Percentiles rank a stretch among this genome's conserved stretches.
Conservation (phyloP, 2,797 vertebrate species). For the Alcedo quadribrachys region DNA sequence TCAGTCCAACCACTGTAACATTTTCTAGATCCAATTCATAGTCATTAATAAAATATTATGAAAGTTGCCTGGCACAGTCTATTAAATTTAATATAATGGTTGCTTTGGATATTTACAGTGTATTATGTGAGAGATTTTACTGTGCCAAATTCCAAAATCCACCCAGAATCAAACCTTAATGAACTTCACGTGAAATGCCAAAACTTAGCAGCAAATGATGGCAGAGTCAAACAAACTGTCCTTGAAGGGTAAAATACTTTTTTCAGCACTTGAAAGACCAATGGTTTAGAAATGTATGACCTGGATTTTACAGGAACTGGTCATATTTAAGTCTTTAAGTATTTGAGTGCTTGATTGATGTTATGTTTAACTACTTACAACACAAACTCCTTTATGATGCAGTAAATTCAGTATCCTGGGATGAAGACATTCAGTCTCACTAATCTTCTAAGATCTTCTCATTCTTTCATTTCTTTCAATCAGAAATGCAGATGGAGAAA, state of each 20-base stretch:
- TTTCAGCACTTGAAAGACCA: neutral
- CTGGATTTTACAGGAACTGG: neutral
- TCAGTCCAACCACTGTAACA: constrained; percentile 29
- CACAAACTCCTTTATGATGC: neutral
- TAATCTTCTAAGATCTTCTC: neutral
- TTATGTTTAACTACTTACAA: neutral
- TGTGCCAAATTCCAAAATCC: neutral
- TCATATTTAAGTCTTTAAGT: neutral
- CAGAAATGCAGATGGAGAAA: neutral
- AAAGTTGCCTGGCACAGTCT: neutral
- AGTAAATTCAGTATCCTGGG: neutral
- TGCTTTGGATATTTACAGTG: neutral
- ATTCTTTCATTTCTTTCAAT: neutral
- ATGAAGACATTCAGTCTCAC: neutral
- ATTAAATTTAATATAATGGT: neutral
- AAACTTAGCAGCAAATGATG: neutral
- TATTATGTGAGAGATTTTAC: neutral
- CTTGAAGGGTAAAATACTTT: neutral
- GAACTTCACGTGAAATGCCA: neutral
- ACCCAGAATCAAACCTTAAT: neutral
- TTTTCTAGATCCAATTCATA: neutral
- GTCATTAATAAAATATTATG: constrained; percentile 40
- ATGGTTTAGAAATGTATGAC: neutral
- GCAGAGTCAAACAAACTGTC: neutral
- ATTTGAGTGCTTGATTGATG: neutral